These are phyloP conservation scores for Drosophila sproati DNA, from an alignment of 1,140 invertebrate species.

Conservation along the genomic window DNA sequence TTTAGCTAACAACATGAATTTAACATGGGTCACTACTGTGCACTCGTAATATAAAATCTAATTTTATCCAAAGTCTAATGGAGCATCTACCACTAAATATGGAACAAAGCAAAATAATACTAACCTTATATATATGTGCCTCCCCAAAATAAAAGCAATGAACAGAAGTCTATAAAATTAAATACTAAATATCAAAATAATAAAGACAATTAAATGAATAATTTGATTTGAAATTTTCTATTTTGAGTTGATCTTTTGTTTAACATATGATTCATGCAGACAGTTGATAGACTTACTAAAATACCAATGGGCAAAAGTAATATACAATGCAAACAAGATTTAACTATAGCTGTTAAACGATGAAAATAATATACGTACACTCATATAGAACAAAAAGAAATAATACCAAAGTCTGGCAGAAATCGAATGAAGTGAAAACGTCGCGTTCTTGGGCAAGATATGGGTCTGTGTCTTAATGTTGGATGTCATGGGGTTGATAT, in stretches of 20 bases:
- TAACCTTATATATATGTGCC: slow-evolving; percentile 61
- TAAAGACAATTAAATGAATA: slow-evolving; percentile 17
- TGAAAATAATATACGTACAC: slow-evolving; percentile 34
- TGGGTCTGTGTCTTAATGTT: slow-evolving; percentile 21
- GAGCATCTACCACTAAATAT: slow-evolving; percentile 24
- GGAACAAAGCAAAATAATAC: slow-evolving; percentile 44
- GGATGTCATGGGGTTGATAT: slow-evolving; percentile 24
- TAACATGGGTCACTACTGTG: slow-evolving; percentile 26
- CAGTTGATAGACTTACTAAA: slow-evolving; percentile 31
- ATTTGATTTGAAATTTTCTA: slow-evolving; percentile 13
- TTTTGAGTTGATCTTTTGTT: slow-evolving; percentile 27
- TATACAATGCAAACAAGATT: slow-evolving; percentile 15
- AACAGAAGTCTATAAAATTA: slow-evolving; percentile 39
- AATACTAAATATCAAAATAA: slow-evolving; percentile 25
- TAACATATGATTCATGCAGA: slow-evolving; percentile 15
- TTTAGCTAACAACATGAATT: slow-evolving; percentile 42
- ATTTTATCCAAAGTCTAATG: slow-evolving; percentile 41
- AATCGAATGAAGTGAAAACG: slow-evolving; percentile 26
- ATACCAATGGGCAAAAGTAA: slow-evolving; percentile 9
- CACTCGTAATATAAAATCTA: slow-evolving; percentile 35
- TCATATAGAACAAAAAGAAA: slow-evolving; percentile 34
- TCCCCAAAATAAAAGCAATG: slow-evolving; percentile 48
- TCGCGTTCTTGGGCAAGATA: slow-evolving; percentile 28
- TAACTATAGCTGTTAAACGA: slow-evolving; percentile 23
- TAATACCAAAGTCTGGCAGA: slow-evolving; percentile 50